These are phyloP conservation scores for Brienomyrus longianalis DNA, from an alignment of 2,113 vertebrate species.

Conservation along the genomic window DNA sequence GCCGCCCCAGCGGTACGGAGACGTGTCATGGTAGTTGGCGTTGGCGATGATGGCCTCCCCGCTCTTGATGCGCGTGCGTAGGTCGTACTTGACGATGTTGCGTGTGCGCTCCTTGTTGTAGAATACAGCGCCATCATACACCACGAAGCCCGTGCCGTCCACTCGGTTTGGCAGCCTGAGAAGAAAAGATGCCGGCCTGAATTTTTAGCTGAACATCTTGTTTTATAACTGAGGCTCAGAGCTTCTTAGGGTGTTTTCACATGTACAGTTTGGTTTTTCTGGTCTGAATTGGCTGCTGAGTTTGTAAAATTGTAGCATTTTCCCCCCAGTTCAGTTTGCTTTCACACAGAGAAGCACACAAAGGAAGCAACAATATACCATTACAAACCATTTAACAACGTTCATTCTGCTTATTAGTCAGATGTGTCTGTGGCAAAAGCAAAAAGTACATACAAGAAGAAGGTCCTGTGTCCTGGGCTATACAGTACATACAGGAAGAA, in stretches of 20 bases:
- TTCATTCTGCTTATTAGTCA: background rate
- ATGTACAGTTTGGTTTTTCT: background rate
- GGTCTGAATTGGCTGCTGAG: background rate
- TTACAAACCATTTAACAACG: background rate
- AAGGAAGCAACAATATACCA: background rate
- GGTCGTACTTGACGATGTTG: conserved; percentile 88
- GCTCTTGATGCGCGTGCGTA: conserved; percentile 89
- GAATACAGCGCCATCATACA: conserved; percentile 90
- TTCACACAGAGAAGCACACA: background rate
- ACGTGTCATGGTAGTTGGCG: conserved; percentile 92
- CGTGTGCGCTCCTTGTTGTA: conserved; percentile 95
- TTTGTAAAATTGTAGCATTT: background rate
- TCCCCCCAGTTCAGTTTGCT: background rate
- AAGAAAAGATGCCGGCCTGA: background rate
- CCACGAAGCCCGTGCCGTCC: conserved; percentile 88
- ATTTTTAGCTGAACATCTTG: background rate
- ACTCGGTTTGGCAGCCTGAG: conserved; percentile 81
- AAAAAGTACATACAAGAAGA: background rate
- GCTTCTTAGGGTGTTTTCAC: background rate
- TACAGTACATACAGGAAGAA: too few species aligned
- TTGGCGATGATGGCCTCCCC: conserved; percentile 87
- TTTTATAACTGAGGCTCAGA: background rate
- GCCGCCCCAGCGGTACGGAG: conserved; percentile 90
- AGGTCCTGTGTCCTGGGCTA: too few species aligned
- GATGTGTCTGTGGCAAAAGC: background rate